These are phyloP conservation scores for Tenodera sinensis DNA, from an alignment of 2,888 invertebrate genomes.

Conservation along the genomic window DNA sequence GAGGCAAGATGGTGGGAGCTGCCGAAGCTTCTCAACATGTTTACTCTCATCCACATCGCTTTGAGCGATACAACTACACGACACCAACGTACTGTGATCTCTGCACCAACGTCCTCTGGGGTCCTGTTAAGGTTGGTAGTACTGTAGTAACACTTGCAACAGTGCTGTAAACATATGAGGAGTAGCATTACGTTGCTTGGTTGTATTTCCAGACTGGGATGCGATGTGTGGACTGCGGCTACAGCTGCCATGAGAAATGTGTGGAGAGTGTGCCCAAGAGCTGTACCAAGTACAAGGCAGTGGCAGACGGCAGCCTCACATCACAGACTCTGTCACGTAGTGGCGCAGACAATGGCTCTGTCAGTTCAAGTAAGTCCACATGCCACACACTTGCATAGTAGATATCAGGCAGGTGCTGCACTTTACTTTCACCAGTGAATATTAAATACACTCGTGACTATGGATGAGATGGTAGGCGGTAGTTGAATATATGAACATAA, in stretches of 20 bases:
- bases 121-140: conserved; percentile 71
- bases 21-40: conserved; percentile 50
- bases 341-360: conserved; percentile 65
- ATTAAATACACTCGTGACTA: no score
- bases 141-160: not conserved
- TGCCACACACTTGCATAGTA: not conserved
- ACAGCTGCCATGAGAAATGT: conserved; percentile 93
- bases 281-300: conserved; percentile 74
- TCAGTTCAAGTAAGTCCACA: conserved; percentile 59
- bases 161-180: no score
- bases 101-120: conserved; percentile 87
- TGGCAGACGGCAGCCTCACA: conserved; percentile 52
- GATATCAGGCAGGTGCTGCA: no score
- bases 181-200: no score
- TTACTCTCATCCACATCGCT: conserved; percentile 73
- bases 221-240: conserved; percentile 88
- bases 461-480: no score
- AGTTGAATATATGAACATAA: no score
- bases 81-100: conserved; percentile 87
- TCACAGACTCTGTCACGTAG: conserved; percentile 55
- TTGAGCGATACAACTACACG: conserved; percentile 82
- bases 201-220: conserved; percentile 52
- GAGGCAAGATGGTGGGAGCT: conserved; percentile 65
- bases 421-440: no score
- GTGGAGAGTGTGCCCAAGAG: conserved; percentile 81